Conservation (phyloP, 2,797 vertebrate genomes). For the Peromyscus attwateri region DNA sequence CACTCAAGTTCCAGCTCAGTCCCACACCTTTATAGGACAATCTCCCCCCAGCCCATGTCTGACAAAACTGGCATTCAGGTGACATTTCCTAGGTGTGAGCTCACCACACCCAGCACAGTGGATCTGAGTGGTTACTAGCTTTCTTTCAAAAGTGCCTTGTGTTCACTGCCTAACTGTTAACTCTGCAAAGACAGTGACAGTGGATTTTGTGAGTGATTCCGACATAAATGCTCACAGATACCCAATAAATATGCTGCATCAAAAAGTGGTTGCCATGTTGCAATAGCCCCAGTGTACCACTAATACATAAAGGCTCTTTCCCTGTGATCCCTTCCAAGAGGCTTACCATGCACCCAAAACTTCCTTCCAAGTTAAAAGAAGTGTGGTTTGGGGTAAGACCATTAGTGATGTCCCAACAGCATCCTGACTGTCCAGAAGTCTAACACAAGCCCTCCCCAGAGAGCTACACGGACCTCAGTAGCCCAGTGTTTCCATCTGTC, state of each 20-base stretch:
- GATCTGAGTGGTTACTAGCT: not conserved
- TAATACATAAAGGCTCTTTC: not conserved
- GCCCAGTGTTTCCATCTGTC: not conserved
- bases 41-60: not conserved
- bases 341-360: not conserved
- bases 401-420: not conserved
- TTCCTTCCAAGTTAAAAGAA: not conserved
- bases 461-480: not conserved
- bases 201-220: not conserved
- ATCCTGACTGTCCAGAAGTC: not conserved
- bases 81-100: not conserved
- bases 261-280: not conserved
- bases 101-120: not conserved
- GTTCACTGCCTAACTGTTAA: not conserved
- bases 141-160: not conserved
- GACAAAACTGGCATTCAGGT: not conserved
- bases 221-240: not conserved
- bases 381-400: not conserved
- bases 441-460: constrained; percentile 32
- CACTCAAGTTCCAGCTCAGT: not conserved
- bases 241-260: not conserved
- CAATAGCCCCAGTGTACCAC: not conserved
- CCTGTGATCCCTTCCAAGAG: not conserved
- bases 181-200: not conserved
- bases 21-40: not conserved